Percentiles rank a stretch among this genome's conserved stretches.
Conservation (phyloP, 2,113 vertebrate species). For the Dasyprocta punctata region DNA sequence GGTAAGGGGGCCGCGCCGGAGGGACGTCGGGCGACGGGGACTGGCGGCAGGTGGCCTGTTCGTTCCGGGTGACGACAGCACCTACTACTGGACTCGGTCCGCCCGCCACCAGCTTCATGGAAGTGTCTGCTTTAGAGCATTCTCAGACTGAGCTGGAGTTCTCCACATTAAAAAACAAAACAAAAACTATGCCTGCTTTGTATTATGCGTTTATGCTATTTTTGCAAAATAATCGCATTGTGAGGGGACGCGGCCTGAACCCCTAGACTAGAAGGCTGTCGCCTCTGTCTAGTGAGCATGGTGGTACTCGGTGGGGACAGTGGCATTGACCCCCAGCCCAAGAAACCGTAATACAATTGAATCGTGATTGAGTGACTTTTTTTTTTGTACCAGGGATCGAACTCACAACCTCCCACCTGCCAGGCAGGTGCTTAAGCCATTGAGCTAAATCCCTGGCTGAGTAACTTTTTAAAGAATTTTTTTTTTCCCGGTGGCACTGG, state of each 20-base stretch:
- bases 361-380: neutral
- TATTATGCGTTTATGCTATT: neutral
- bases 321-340: neutral
- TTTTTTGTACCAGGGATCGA: no score
- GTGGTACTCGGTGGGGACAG: neutral
- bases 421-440: no score
- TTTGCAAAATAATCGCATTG: neutral
- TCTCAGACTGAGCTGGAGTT: neutral
- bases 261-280: neutral
- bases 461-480: neutral
- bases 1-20: constrained; percentile 82
- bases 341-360: neutral
- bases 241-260: neutral
- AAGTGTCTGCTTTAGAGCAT: neutral
- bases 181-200: neutral
- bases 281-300: neutral
- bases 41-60: neutral
- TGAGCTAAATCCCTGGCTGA: no score
- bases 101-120: neutral
- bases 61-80: neutral
- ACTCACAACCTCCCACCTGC: no score
- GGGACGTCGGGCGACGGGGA: neutral
- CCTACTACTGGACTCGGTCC: neutral
- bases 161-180: neutral
- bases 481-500: no score